Percentiles rank a stretch among this genome's conserved stretches.
Conservation (phyloP, 2,797 vertebrate genomes). For the Pampus argenteus region DNA sequence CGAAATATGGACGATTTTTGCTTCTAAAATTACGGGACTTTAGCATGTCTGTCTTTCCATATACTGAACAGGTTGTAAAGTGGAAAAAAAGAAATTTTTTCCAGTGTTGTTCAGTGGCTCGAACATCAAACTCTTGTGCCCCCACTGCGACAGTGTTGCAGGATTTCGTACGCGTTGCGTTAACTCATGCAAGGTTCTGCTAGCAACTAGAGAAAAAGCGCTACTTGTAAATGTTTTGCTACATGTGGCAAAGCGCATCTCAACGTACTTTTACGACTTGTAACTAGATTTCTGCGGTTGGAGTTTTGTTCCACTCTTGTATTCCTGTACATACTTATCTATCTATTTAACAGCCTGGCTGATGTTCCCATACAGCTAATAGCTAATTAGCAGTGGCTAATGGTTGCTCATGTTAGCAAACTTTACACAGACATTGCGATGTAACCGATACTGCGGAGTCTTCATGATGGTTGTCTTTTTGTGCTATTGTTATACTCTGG, state of each 20-base stretch:
- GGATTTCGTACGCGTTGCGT: background rate
- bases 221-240: background rate
- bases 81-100: background rate
- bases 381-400: background rate
- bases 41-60: conserved; percentile 14
- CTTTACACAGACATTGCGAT: background rate
- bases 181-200: background rate
- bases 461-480: background rate
- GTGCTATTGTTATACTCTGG: background rate
- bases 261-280: background rate
- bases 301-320: background rate
- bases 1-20: conserved; percentile 60
- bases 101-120: background rate
- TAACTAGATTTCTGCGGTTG: background rate
- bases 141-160: background rate
- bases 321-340: background rate
- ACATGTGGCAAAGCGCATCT: background rate
- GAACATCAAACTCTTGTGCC: background rate
- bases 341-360: background rate
- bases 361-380: too few relatives aligned
- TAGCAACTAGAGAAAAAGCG: background rate
- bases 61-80: conserved; percentile 13
- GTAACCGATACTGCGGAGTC: background rate
- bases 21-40: conserved; percentile 46
- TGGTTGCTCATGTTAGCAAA: background rate